Evolutionary conservation across 2,113 vertebrate species (phyloP), one percentile per base, ranked within the genome.

Genomic region (Atlantisia rogersi): DNA sequence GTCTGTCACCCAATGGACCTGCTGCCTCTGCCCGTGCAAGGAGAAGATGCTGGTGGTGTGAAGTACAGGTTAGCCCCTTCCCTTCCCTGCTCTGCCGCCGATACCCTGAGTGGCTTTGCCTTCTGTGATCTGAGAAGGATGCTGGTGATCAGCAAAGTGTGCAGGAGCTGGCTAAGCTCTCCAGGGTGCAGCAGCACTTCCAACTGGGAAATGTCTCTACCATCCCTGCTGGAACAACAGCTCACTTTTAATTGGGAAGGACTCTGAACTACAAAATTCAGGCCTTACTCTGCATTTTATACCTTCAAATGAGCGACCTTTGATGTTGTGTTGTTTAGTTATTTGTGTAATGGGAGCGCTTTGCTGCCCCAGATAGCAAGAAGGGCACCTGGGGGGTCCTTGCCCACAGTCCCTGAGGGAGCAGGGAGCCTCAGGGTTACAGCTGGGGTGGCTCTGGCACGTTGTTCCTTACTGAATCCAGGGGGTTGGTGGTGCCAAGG

Each of bases 131-230:
- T 46, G 2, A 68, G 39, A 60, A 14, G 3, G 81, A 24, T 37
- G 73, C 65, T 37, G 46, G 8, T 22, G 69, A 67, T 14, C 26
- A 53, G 74, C 44, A 10, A 46, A 46, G 17, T 2, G 7, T 6
- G 21, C 37, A 31, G 52, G 37, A 46, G 29, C 37, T 3, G 10
- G 62, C 62, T 55, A 62, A 4, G 2, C 56, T 74, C 55, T 48
- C 17, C 48, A 69, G n/a, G 7, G 28, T 15, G 1, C 40, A 1
- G 0, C 35, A 13, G 18, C 1, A 0, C 19, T 65, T 46, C 52
- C 87, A 40, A 2, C 50, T 15, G 64, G 92, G 44, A 82, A 77
- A 42, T 4, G 65, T 37, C 52, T 81, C 50, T 12, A 7, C 37
- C 3, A 1, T 12, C 64, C 73, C 75, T 15, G 28, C 56, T 35